These are phyloP conservation scores for Rhadinocentrus ornatus DNA, from an alignment of 2,797 vertebrate species.

Conservation along the genomic window DNA sequence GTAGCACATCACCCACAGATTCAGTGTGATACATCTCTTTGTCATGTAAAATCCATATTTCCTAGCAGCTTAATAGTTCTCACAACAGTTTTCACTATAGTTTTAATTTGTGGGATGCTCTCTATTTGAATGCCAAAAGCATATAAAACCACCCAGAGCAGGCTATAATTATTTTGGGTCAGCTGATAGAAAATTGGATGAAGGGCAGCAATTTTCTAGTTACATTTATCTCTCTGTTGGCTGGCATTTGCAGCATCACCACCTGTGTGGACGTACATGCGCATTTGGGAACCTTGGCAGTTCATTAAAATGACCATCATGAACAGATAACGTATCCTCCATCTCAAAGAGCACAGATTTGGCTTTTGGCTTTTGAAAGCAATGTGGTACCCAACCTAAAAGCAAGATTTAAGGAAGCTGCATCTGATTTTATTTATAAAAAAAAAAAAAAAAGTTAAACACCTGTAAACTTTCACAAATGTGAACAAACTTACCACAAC, in stretches of 20 bases:
- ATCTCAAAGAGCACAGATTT: background rate
- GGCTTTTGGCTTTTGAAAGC: background rate
- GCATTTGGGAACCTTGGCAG: background rate
- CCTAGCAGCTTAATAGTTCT: background rate
- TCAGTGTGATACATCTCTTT: background rate
- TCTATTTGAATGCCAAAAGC: background rate
- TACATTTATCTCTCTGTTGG: background rate
- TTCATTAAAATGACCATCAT: background rate
- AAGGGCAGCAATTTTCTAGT: conserved; percentile 4
- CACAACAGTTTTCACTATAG: background rate
- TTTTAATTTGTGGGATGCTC: background rate
- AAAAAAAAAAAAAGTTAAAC: background rate
- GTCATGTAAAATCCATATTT: background rate
- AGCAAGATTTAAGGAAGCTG: background rate
- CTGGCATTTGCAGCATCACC: background rate
- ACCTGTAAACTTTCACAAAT: background rate
- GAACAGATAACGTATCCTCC: background rate
- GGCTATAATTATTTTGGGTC: conserved; percentile 1
- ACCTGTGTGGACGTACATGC: background rate
- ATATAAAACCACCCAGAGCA: background rate
- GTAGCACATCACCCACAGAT: background rate
- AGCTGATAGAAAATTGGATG: background rate
- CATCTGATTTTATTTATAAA: background rate
- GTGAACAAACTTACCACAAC: background rate
- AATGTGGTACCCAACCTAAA: background rate